These are phyloP conservation scores for Sminthurides aquaticus DNA, from an alignment of 2,888 invertebrate species.

Conservation along the genomic window DNA sequence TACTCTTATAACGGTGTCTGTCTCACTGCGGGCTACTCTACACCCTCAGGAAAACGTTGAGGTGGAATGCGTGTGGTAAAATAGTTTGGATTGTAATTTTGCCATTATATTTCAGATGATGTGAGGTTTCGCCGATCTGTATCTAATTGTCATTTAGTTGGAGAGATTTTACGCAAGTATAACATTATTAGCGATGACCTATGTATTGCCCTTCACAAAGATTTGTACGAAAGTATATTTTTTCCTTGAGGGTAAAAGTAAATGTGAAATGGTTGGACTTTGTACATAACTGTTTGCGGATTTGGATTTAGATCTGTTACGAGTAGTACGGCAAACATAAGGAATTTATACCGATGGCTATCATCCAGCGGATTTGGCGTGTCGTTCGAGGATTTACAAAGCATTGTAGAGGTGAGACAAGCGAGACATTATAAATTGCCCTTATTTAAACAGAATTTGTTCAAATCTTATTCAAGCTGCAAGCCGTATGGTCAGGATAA, in stretches of 20 bases:
- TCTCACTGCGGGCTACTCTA: no score
- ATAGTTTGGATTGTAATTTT: no score
- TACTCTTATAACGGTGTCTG: no score
- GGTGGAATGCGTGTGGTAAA: neutral
- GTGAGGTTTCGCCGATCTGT: conserved; percentile 7
- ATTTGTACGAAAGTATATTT: conserved; percentile 2
- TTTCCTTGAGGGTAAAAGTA: no score
- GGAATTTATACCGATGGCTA: conserved; percentile 14
- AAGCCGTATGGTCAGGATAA: no score
- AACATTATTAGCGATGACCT: conserved; percentile 21
- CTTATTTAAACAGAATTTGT: neutral
- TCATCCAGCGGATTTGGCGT: conserved; percentile 6
- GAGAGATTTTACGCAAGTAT: conserved; percentile 21
- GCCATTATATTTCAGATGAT: no score
- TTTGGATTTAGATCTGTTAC: neutral
- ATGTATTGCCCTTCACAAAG: conserved; percentile 14
- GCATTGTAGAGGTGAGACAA: conserved; percentile 13
- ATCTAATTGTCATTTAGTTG: conserved; percentile 16
- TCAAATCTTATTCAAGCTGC: no score
- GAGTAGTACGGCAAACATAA: conserved; percentile 14
- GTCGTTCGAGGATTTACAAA: conserved; percentile 5
- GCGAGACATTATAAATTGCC: neutral
- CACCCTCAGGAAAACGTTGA: no score
- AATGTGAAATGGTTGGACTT: neutral
- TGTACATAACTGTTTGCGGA: neutral